A percentile compares a stretch with the other conserved stretches of the same genome.
Conservation (phyloP, 2,113 vertebrate genomes). For the Apus apus region DNA sequence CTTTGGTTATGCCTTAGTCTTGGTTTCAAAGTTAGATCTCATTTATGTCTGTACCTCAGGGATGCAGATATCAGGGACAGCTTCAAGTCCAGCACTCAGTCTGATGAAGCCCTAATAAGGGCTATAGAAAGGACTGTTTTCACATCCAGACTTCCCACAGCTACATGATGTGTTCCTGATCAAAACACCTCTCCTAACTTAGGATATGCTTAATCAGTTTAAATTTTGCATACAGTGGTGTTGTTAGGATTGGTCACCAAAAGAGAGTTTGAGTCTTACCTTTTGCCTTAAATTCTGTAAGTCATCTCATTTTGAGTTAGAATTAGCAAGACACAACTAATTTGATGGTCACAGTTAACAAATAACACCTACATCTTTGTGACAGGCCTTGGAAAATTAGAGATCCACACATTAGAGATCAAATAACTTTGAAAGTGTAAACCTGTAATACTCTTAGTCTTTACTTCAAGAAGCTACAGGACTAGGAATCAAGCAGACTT, state of each 20-base stretch:
- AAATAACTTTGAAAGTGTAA: neutral
- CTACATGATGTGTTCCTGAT: neutral
- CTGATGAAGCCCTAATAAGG: neutral
- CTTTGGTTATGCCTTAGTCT: neutral
- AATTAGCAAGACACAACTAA: neutral
- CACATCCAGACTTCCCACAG: neutral
- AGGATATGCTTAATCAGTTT: neutral
- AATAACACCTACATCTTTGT: neutral
- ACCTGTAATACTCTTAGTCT: neutral
- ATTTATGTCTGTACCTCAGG: neutral
- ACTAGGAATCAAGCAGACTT: neutral
- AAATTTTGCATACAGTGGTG: neutral
- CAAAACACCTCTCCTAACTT: neutral
- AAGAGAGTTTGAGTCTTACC: neutral
- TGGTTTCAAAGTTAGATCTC: neutral
- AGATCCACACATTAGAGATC: neutral
- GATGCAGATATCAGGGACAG: neutral
- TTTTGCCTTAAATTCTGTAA: neutral
- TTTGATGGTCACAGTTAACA: neutral
- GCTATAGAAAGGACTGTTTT: neutral
- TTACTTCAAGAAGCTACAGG: neutral
- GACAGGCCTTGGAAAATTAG: neutral
- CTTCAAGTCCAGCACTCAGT: neutral
- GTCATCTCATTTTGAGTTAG: neutral
- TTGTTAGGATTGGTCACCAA: neutral